Percentiles rank a stretch among this genome's conserved stretches.
Conservation (phyloP, 2,888 invertebrate genomes). For the Heliconius aoede region DNA sequence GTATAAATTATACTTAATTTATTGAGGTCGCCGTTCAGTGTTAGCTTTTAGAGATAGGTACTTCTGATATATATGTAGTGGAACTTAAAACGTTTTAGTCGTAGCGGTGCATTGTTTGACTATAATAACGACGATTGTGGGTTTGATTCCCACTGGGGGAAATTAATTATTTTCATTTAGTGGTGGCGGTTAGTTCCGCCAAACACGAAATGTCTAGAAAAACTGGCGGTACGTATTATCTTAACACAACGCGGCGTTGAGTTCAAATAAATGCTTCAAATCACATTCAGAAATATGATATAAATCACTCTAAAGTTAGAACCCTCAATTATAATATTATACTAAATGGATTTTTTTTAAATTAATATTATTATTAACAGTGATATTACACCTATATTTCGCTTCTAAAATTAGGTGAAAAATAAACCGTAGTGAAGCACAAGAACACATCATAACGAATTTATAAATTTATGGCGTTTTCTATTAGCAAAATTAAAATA, state of each 20-base stretch:
- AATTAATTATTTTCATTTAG: neutral
- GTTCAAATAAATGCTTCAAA: neutral
- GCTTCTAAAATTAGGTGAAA: too few relatives aligned
- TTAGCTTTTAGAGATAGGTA: neutral
- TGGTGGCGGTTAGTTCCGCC: neutral
- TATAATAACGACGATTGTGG: neutral
- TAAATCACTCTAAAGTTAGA: too few relatives aligned
- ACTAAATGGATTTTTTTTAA: too few relatives aligned
- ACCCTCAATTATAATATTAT: too few relatives aligned
- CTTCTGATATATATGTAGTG: neutral
- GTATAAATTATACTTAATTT: slow-evolving; percentile 6
- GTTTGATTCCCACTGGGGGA: neutral
- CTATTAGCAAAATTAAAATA: neutral
- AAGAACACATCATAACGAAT: too few relatives aligned
- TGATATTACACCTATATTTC: too few relatives aligned
- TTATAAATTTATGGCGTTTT: neutral
- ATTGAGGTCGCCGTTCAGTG: slow-evolving; percentile 9
- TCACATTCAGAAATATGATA: too few relatives aligned
- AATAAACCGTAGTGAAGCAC: too few relatives aligned
- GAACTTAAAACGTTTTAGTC: neutral
- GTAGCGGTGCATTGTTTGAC: neutral
- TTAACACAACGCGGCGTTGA: neutral
- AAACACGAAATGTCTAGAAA: neutral
- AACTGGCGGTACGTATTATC: neutral
- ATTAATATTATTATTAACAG: too few relatives aligned